A percentile compares a stretch with the other conserved stretches of the same genome.
phyloP scores from a whole-genome alignment of 2,888 invertebrate species.

The Troilus luridus region DNA sequence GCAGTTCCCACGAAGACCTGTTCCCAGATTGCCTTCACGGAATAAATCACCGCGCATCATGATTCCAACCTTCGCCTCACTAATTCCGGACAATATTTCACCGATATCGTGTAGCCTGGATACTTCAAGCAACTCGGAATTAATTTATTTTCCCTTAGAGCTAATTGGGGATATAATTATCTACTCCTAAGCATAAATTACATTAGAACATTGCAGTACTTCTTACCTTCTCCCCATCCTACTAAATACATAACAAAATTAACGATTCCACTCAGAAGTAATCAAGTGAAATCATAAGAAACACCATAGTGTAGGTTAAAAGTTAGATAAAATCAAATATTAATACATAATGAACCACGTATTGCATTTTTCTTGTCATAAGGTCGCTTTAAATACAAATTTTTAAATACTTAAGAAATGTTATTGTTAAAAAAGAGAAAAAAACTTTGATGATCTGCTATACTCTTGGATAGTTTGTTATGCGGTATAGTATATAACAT shows the following conservation, averaged over 20 bases:
- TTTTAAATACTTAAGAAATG: too few relatives aligned
- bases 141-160: not conserved
- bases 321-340: too few relatives aligned
- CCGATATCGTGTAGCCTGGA: constrained; percentile 32
- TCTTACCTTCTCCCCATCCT: too few relatives aligned
- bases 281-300: too few relatives aligned
- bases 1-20: constrained; percentile 35
- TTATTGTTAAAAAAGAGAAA: too few relatives aligned
- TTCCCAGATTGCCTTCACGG: constrained; percentile 13
- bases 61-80: constrained; percentile 17
- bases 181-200: not conserved
- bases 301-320: too few relatives aligned
- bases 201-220: not conserved
- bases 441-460: too few relatives aligned
- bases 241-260: too few relatives aligned
- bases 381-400: too few relatives aligned
- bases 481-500: not conserved
- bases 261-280: too few relatives aligned
- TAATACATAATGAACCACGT: too few relatives aligned
- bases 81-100: constrained; percentile 40
- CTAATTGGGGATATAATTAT: constrained; percentile 1
- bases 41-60: constrained; percentile 29
- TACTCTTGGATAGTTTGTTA: not conserved
- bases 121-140: not conserved
- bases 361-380: too few relatives aligned